Evolutionary conservation across 2,797 vertebrate species (phyloP).

Genomic region (Ptychobarbus kaznakovi): DNA sequence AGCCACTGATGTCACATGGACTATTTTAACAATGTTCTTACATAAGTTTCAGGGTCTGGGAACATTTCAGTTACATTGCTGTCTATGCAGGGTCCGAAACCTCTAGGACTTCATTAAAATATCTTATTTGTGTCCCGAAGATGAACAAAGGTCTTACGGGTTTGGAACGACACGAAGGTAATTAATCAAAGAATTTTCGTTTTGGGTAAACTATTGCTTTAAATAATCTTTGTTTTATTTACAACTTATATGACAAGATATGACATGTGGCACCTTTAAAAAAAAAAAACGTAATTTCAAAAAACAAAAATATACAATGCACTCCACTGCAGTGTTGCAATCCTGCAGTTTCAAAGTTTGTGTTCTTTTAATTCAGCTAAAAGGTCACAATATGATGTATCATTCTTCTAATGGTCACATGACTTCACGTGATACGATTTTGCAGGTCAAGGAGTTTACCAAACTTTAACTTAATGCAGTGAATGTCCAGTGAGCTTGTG

Average conservation of each 20-base stretch:
- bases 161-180: neutral
- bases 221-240: neutral
- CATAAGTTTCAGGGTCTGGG: too few species aligned
- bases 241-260: neutral
- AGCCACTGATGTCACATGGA: too few species aligned
- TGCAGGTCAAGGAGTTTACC: neutral
- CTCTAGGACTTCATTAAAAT: too few species aligned
- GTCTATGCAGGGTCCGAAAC: too few species aligned
- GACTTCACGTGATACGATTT: neutral
- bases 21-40: too few species aligned
- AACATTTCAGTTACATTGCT: too few species aligned
- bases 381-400: neutral
- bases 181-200: neutral
- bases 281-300: neutral
- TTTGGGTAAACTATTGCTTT: neutral
- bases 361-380: neutral
- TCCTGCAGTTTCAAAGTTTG: neutral
- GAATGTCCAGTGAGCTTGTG: neutral
- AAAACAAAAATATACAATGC: neutral
- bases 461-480: neutral
- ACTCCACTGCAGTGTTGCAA: neutral
- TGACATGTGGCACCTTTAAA: neutral
- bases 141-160: neutral
- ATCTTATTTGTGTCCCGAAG: neutral
- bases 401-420: neutral